Evolutionary conservation across 2,797 vertebrate genomes (phyloP).

Genomic region (Gymnoscopelus braueri): DNA sequence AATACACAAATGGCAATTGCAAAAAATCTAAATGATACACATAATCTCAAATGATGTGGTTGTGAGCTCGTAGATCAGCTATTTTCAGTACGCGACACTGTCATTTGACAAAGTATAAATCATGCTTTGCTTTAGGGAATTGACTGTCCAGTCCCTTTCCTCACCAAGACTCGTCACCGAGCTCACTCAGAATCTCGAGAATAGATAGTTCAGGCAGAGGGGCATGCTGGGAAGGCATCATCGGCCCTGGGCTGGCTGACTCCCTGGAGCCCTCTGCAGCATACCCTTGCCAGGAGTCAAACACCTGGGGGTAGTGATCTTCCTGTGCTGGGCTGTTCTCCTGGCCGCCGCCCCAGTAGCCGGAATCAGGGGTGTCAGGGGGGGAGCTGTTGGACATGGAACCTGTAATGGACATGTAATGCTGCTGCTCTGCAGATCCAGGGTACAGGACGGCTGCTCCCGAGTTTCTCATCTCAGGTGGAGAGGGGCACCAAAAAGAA

Average conservation of each 20-base stretch:
- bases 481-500: slow-evolving; percentile 58
- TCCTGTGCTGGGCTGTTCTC: slow-evolving; percentile 47
- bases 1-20: background rate
- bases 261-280: slow-evolving; percentile 28
- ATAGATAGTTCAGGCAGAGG: slow-evolving; percentile 76
- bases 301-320: slow-evolving; percentile 38
- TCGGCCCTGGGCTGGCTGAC: background rate
- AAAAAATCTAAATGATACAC: slow-evolving; percentile 15
- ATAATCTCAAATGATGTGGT: background rate
- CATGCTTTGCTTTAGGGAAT: background rate
- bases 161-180: slow-evolving; percentile 70
- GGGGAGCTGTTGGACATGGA: no score
- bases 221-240: slow-evolving; percentile 21
- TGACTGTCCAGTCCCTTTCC: slow-evolving; percentile 42
- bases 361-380: slow-evolving; percentile 75
- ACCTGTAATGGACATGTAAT: slow-evolving; percentile 19
- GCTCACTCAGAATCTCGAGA: slow-evolving; percentile 77
- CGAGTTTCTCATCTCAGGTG: slow-evolving; percentile 48
- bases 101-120: slow-evolving; percentile 17
- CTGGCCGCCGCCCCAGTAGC: slow-evolving; percentile 68
- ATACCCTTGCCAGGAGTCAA: slow-evolving; percentile 49
- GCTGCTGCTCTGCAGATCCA: slow-evolving; percentile 55
- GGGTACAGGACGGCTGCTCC: slow-evolving; percentile 43
- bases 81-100: background rate
- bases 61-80: background rate